A percentile compares a stretch with the other conserved stretches of the same genome.
phyloP scores from a whole-genome alignment of 2,113 vertebrate species.

The Stictonetta naevosa region DNA sequence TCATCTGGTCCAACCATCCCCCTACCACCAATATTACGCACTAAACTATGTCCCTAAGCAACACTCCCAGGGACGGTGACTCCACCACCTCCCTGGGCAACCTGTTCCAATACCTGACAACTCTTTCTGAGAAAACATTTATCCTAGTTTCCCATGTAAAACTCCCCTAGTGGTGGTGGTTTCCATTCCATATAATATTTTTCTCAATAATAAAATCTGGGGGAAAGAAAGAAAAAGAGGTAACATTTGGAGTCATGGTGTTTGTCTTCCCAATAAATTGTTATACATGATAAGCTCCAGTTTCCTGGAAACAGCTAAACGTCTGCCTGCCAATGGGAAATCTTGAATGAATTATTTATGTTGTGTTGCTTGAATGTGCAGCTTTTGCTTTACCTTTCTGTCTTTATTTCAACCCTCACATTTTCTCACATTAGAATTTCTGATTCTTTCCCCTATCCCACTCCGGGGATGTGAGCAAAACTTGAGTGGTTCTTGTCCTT shows the following conservation, averaged over 20 bases:
- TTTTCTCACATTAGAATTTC: neutral
- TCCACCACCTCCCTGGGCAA: too few species aligned
- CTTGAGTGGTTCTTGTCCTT: neutral
- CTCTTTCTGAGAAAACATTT: too few species aligned
- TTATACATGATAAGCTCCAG: neutral
- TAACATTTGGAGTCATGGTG: neutral
- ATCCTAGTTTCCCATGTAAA: too few species aligned
- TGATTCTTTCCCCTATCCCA: neutral
- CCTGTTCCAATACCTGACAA: too few species aligned
- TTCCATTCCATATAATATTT: neutral
- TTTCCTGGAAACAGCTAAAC: neutral
- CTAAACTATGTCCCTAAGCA: too few species aligned
- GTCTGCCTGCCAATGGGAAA: neutral
- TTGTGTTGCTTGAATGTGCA: neutral
- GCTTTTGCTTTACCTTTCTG: neutral
- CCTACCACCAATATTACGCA: too few species aligned
- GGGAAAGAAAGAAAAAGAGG: neutral
- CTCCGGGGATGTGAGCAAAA: neutral
- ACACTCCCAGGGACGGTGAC: too few species aligned
- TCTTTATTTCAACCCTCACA: neutral
- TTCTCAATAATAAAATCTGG: neutral
- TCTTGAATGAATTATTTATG: neutral
- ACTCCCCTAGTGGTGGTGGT: too few species aligned
- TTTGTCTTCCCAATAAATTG: neutral
- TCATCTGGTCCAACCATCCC: too few species aligned